These are phyloP conservation scores for Oreochromis grahami DNA, from an alignment of 2,797 vertebrate species.

Conservation along the genomic window DNA sequence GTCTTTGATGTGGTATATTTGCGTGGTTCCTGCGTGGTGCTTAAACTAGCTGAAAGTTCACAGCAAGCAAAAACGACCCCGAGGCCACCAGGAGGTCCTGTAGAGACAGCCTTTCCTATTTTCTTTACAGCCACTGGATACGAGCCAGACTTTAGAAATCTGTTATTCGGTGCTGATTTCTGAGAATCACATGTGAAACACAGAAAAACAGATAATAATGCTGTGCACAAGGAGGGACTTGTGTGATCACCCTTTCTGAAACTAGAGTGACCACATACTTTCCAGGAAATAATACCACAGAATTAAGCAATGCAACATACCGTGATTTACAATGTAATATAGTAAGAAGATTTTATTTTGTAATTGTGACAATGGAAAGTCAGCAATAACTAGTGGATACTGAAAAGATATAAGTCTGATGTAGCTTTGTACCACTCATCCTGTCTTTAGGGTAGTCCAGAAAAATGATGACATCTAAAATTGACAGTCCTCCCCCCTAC, in stretches of 20 bases:
- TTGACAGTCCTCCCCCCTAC: slow-evolving; percentile 81
- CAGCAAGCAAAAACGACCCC: neutral
- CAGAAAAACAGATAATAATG: neutral
- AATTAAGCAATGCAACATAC: neutral
- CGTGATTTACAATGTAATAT: neutral
- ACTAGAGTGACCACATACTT: neutral
- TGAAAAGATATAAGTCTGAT: neutral
- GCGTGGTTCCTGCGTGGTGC: neutral
- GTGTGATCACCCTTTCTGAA: neutral
- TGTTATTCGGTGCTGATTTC: neutral
- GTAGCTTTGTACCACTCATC: neutral
- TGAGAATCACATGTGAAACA: neutral
- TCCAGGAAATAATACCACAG: neutral
- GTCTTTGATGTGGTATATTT: neutral
- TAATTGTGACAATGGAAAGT: neutral
- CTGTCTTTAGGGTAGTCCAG: slow-evolving; percentile 2
- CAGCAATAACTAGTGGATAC: neutral
- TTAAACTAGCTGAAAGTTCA: neutral
- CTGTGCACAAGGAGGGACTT: neutral
- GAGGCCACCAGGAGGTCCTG: neutral
- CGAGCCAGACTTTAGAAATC: neutral
- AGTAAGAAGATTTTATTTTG: neutral
- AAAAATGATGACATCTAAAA: slow-evolving; percentile 74
- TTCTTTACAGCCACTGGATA: neutral
- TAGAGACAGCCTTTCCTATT: neutral